Evolutionary conservation across 2,797 vertebrate species (phyloP), one percentile per base, ranked within the genome.

Genomic region (Chrysocyon brachyurus): DNA sequence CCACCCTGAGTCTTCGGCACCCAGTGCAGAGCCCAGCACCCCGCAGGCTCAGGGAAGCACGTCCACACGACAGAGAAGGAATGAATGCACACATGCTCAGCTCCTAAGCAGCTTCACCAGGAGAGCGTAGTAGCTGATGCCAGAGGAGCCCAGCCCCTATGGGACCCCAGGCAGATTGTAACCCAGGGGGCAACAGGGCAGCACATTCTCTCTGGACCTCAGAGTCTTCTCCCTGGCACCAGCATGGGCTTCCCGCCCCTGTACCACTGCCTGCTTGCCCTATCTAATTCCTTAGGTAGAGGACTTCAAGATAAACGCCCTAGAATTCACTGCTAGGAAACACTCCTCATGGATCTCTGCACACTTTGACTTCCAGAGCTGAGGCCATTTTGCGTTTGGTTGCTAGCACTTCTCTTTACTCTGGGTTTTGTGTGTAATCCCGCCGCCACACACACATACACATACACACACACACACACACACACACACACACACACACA

Each of bases 241-340:
- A 22, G 12, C 4, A 0, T 5, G 6, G 63, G 26, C 52, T 85
- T 57, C 78, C 33, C 17, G 3, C 57, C 17, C 52, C 22, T 0
- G 1, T 3, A 66, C 59, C 2, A 12, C 85, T 26, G 16, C 2
- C 0, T 46, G 46, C 24, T 54, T 24, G 24, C 16, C 15, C 33
- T 1, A 1, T 31, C 22, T 36, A 12, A 26, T 17, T 52, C 54
- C 49, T 66, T 24, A 5, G 12, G 0, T 15, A 49, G 49, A 36
- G 6, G 33, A 36, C 78, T n/a, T 86, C 46, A 61, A 12, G 40
- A 17, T 61, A 57, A 95, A n/a, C 21, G 36, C 11, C 46, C 40
- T 31, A 9, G 79, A 63, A 57, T n/a, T 85, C 77, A 12, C 9
- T 17, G 46, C 11, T 28, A 59, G 77, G 75, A 84, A 87, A 40